Conservation (phyloP, 2,888 invertebrate genomes). For the Hofmannophila pseudospretella region DNA sequence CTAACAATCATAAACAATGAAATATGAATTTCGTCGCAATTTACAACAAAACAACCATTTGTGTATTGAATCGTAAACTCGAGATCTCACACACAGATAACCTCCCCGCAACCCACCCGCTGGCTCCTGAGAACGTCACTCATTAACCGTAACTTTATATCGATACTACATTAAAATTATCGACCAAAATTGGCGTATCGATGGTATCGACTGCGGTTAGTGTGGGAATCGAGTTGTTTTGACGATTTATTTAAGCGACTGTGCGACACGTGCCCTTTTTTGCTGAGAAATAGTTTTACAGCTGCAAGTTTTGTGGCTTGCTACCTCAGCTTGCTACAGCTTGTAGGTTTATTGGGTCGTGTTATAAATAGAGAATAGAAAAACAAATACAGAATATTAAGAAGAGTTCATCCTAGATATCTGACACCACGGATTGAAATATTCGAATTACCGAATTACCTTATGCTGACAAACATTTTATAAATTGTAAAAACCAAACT, state of each 20-base stretch:
- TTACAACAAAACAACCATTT: conserved; percentile 20
- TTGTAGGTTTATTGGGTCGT: neutral
- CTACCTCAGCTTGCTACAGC: too few species aligned
- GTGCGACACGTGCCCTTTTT: conserved; percentile 28
- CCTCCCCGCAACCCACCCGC: conserved; percentile 53
- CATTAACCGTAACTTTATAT: conserved; percentile 26
- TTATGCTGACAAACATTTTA: too few species aligned
- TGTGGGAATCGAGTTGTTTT: conserved; percentile 49
- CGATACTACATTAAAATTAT: conserved; percentile 36
- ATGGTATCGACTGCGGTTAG: conserved; percentile 57
- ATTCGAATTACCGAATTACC: too few species aligned
- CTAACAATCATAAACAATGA: conserved; percentile 41
- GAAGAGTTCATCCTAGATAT: too few species aligned
- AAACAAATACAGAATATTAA: too few species aligned
- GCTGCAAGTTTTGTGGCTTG: conserved; percentile 14
- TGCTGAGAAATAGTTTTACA: conserved; percentile 11
- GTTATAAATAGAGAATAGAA: too few species aligned
- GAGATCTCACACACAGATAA: conserved; percentile 72
- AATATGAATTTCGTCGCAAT: conserved; percentile 13
- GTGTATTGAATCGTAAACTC: conserved; percentile 47
- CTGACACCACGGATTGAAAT: too few species aligned
- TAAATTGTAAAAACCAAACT: too few species aligned
- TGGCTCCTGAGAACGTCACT: conserved; percentile 65
- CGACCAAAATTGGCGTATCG: conserved; percentile 55
- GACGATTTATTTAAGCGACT: conserved; percentile 26